Evolutionary conservation across 2,888 invertebrate species (phyloP).

Genomic region (Brassicogethes aeneus): DNA sequence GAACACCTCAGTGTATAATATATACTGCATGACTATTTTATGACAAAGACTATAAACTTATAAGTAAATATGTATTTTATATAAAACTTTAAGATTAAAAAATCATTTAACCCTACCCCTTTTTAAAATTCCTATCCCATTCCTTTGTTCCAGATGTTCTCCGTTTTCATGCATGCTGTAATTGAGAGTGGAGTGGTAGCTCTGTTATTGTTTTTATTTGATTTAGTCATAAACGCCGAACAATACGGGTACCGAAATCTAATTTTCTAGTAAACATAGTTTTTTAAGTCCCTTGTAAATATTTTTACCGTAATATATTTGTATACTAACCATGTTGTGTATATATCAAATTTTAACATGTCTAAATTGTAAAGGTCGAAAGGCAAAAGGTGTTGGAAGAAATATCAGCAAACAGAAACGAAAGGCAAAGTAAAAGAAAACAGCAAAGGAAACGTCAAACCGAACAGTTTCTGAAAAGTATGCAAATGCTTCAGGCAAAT

Average conservation of each 20-base stretch:
- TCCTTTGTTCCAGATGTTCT: constrained; percentile 26
- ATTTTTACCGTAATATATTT: not conserved
- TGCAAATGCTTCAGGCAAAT: constrained; percentile 77
- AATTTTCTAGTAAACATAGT: constrained; percentile 9
- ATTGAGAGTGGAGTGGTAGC: constrained; percentile 29
- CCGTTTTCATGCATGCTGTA: constrained; percentile 23
- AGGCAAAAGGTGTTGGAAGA: constrained; percentile 66
- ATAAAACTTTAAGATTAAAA: too few species aligned
- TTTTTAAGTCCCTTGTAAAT: not conserved
- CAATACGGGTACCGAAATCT: constrained; percentile 24
- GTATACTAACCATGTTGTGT: not conserved
- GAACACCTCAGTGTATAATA: too few species aligned
- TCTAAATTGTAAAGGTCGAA: constrained; percentile 50
- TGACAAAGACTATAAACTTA: too few species aligned
- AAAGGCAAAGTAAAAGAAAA: constrained; percentile 52
- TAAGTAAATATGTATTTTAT: too few species aligned
- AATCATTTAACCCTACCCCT: too few species aligned
- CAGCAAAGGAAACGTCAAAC: constrained; percentile 67
- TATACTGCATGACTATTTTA: too few species aligned
- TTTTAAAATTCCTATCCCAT: not conserved
- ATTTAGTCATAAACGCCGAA: constrained; percentile 40
- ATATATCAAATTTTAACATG: not conserved
- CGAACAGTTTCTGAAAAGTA: constrained; percentile 74
- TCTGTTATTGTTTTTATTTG: constrained; percentile 29
- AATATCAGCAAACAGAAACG: constrained; percentile 57